Evolutionary conservation across 2,797 vertebrate genomes (phyloP), one percentile per base, ranked within the genome.

Genomic region (Neomorphus geoffroyi): DNA sequence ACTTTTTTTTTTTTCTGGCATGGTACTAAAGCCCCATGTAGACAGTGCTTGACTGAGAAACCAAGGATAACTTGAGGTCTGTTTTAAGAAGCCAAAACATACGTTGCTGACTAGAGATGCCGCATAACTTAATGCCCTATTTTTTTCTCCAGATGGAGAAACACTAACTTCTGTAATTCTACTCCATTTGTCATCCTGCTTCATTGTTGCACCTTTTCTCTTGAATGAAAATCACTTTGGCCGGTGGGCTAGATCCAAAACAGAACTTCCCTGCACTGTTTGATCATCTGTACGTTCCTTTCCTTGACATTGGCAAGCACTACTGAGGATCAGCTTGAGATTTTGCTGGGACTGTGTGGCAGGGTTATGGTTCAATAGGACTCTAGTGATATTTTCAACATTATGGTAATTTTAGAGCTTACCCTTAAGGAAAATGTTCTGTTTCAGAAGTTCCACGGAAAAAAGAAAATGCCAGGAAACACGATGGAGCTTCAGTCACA

Each of bases 21-120:
- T 95, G 96, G 86, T 97, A 93, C 93, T 90, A 89, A 93, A 94
- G 93, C 80, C 78, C 90, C 54, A 21, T 54, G 41, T 93, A 89
- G 89, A 96, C 69, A 94, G 92, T 96, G 96, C 97, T 95, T 96
- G 89, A 97, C 94, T 96, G 92, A 97, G 95, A 97, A 97, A 97
- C 96, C 96, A 97, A 98, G 96, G 97, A 97, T 96, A 95, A 91
- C 88, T 94, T 94, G 73, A 97, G 94, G 85, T 96, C 97, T 95
- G 84, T 94, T 95, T 88, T 93, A 92, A 96, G 82, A 96, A 97
- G 96, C 97, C 97, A 97, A 97, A 98, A 97, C 92, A 83, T 97
- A 92, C 94, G 74, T 98, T 97, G 94, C 86, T 97, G 86, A 96
- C 81, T 94, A 91, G 88, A 94, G 46, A 96, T 96, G 77, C 86